Evolutionary conservation across 2,797 vertebrate species (phyloP).

Genomic region (Alectoris magna): DNA sequence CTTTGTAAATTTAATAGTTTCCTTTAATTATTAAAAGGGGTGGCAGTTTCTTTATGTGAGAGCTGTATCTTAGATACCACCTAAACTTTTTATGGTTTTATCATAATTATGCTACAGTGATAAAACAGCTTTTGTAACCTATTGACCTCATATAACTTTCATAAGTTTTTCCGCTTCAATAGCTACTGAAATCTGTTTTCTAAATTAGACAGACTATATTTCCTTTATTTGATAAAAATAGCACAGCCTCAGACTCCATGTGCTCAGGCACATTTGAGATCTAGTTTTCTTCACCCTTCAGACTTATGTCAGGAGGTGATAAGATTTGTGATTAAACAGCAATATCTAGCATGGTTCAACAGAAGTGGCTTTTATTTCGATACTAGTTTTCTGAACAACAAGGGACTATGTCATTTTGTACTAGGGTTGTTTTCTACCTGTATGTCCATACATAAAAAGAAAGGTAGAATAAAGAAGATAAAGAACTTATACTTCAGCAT

Average conservation of each 20-base stretch:
- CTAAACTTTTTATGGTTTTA: constrained; percentile 29
- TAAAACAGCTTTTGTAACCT: constrained; percentile 29
- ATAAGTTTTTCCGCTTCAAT: neutral
- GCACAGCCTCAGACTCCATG: neutral
- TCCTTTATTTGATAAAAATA: neutral
- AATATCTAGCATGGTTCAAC: neutral
- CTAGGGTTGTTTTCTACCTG: neutral
- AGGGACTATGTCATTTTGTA: neutral
- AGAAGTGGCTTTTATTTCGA: neutral
- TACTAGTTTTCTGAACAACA: neutral
- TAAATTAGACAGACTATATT: neutral
- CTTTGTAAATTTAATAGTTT: constrained; percentile 54
- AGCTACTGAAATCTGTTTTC: neutral
- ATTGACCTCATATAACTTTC: neutral
- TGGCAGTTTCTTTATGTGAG: constrained; percentile 5
- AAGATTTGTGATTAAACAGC: neutral
- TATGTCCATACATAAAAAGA: rapidly evolving
- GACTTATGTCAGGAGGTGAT: neutral
- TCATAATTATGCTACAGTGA: neutral
- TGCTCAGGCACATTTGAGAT: neutral
- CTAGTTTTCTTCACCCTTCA: neutral
- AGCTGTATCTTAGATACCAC: constrained; percentile 7
- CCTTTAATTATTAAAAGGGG: constrained; percentile 41
- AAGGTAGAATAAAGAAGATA: neutral
- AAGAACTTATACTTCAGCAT: neutral